Evolutionary conservation across 2,888 invertebrate species (phyloP).

Genomic region (Lordiphosa fenestrarum): DNA sequence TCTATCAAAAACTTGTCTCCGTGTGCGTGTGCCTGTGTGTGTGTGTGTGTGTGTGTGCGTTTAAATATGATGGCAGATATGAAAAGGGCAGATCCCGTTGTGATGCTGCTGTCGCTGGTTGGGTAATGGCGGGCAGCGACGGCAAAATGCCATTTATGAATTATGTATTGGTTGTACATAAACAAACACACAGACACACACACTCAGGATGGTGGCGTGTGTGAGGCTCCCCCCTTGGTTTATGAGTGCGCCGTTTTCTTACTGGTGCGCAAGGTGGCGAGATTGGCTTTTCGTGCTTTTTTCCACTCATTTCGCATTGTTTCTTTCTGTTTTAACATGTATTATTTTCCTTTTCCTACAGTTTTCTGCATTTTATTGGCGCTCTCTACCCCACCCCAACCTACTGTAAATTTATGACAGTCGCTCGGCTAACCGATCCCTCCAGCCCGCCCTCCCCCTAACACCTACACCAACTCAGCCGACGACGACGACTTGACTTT

Average conservation of each 20-base stretch:
- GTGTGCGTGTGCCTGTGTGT: slow-evolving; percentile 14
- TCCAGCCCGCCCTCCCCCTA: not conserved
- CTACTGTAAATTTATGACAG: slow-evolving; percentile 54
- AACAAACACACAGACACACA: slow-evolving; percentile 48
- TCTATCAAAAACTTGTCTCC: slow-evolving; percentile 41
- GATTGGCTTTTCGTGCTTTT: slow-evolving; percentile 41
- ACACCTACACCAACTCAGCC: too few species aligned
- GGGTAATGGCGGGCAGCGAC: slow-evolving; percentile 37
- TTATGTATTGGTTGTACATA: slow-evolving; percentile 71
- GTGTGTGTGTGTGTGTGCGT: slow-evolving; percentile 40
- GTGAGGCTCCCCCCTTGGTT: slow-evolving; percentile 14
- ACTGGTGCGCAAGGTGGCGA: slow-evolving; percentile 75
- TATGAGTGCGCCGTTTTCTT: slow-evolving; percentile 69
- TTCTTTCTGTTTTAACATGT: slow-evolving; percentile 26
- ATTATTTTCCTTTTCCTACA: slow-evolving; percentile 24
- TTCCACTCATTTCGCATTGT: slow-evolving; percentile 19
- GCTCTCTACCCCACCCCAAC: slow-evolving; percentile 11
- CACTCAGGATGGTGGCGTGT: slow-evolving; percentile 16
- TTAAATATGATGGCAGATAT: slow-evolving; percentile 77
- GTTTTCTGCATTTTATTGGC: slow-evolving; percentile 35
- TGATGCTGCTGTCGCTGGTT: slow-evolving; percentile 33
- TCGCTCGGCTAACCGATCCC: slow-evolving; percentile 1
- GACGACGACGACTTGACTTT: slow-evolving; percentile 29
- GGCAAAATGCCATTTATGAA: slow-evolving; percentile 77
- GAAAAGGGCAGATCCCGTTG: slow-evolving; percentile 60